Evolutionary conservation across 2,888 invertebrate genomes (phyloP).

Genomic region (Oligia fasciuncula): DNA sequence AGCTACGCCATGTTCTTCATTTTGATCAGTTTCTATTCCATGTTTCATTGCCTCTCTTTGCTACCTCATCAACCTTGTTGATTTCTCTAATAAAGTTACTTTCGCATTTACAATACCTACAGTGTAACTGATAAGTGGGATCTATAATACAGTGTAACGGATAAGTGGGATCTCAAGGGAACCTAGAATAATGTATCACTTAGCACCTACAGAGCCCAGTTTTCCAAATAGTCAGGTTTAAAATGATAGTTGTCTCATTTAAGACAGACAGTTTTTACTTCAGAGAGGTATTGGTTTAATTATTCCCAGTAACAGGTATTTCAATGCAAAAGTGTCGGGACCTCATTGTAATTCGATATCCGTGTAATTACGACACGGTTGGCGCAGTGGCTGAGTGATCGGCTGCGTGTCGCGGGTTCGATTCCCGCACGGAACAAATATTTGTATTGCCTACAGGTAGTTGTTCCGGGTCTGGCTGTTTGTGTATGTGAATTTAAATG

Average conservation of each 20-base stretch:
- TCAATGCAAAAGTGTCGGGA: not conserved
- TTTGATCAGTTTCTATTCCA: not conserved
- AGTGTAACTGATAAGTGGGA: not conserved
- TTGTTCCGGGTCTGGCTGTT: too few relatives aligned
- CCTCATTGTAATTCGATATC: not conserved
- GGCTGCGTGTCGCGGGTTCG: too few relatives aligned
- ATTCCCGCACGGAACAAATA: too few relatives aligned
- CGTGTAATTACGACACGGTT: too few relatives aligned
- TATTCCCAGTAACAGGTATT: not conserved
- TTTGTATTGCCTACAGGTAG: too few relatives aligned
- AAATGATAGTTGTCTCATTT: not conserved
- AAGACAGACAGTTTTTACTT: not conserved
- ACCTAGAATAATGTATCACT: not conserved
- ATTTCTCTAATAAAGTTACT: not conserved
- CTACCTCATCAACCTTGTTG: not conserved
- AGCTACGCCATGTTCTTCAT: not conserved
- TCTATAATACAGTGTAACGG: not conserved
- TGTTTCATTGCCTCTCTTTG: not conserved
- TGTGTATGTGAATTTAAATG: too few relatives aligned
- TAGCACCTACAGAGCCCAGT: not conserved
- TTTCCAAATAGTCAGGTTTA: not conserved
- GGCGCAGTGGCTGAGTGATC: too few relatives aligned
- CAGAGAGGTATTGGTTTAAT: not conserved
- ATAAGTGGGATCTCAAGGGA: not conserved
- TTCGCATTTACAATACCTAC: not conserved